phyloP scores from a whole-genome alignment of 2,888 invertebrate species.

The Ormyrus labotus region DNA sequence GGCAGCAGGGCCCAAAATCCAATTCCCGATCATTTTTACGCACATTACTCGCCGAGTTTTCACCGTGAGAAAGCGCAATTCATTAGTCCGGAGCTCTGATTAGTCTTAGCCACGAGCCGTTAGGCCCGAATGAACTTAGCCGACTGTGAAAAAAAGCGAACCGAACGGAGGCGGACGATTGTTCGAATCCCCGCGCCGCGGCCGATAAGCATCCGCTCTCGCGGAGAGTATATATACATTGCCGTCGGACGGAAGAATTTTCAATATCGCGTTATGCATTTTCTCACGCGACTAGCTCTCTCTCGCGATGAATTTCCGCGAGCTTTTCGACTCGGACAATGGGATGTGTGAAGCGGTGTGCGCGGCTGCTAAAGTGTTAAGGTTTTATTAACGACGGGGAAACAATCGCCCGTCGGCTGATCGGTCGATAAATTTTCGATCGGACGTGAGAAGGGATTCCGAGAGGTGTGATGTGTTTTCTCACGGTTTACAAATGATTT shows the following conservation, averaged over 20 bases:
- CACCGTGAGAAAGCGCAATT: slow-evolving; percentile 49
- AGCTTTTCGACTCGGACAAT: no score
- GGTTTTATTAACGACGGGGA: no score
- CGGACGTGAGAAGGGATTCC: neutral
- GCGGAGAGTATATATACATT: slow-evolving; percentile 12
- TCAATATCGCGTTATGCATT: neutral
- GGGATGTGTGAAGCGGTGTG: no score
- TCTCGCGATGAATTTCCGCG: no score
- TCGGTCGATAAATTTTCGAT: neutral
- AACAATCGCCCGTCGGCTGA: no score
- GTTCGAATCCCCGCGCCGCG: neutral
- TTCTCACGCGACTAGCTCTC: no score
- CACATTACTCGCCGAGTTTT: slow-evolving; percentile 24
- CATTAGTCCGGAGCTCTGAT: slow-evolving; percentile 30
- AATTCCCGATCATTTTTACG: slow-evolving; percentile 19
- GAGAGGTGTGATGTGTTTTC: neutral
- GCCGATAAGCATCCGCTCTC: no score
- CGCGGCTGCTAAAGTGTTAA: no score
- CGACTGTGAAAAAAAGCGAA: slow-evolving; percentile 25
- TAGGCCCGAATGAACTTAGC: neutral
- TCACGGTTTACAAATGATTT: slow-evolving; percentile 1
- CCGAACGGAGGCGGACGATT: slow-evolving; percentile 7
- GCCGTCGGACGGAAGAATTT: neutral
- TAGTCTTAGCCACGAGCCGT: neutral
- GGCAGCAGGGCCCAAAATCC: no score